Evolutionary conservation across 1,140 invertebrate genomes (phyloP).

Genomic region (Eumaeus atala): DNA sequence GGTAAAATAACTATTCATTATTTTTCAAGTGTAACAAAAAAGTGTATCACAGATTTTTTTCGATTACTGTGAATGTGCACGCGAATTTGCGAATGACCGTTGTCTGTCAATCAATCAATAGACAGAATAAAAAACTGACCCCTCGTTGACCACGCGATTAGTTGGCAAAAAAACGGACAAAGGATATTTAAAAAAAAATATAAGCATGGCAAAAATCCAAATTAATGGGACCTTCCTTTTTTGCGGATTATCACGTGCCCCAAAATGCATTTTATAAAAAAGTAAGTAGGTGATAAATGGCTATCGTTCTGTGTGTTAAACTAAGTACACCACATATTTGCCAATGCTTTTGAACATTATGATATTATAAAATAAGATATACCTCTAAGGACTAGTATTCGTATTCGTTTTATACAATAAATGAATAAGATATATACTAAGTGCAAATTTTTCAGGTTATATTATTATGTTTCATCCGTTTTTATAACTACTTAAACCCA

Average conservation of each 20-base stretch:
- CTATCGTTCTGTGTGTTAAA: neutral
- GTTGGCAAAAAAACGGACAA: slow-evolving; percentile 46
- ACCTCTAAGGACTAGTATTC: too few relatives aligned
- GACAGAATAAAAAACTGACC: slow-evolving; percentile 57
- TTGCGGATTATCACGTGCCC: slow-evolving; percentile 44
- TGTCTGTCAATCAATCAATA: slow-evolving; percentile 65
- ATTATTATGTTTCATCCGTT: too few relatives aligned
- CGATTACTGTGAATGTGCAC: slow-evolving; percentile 18
- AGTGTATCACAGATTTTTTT: slow-evolving; percentile 10
- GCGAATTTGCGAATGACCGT: slow-evolving; percentile 57
- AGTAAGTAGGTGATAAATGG: slow-evolving; percentile 8
- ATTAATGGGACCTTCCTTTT: slow-evolving; percentile 54
- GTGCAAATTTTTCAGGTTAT: too few relatives aligned
- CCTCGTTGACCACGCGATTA: slow-evolving; percentile 64
- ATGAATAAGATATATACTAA: too few relatives aligned
- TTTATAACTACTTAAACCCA: too few relatives aligned
- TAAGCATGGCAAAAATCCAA: slow-evolving; percentile 44
- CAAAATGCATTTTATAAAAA: slow-evolving; percentile 9
- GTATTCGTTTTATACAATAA: too few relatives aligned
- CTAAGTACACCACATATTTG: too few relatives aligned
- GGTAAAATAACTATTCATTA: too few relatives aligned
- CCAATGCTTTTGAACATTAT: neutral
- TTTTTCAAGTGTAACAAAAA: too few relatives aligned
- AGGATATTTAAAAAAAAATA: slow-evolving; percentile 44
- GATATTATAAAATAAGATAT: too few relatives aligned